Evolutionary conservation across 2,797 vertebrate genomes (phyloP).

Genomic region (Characodon lateralis): DNA sequence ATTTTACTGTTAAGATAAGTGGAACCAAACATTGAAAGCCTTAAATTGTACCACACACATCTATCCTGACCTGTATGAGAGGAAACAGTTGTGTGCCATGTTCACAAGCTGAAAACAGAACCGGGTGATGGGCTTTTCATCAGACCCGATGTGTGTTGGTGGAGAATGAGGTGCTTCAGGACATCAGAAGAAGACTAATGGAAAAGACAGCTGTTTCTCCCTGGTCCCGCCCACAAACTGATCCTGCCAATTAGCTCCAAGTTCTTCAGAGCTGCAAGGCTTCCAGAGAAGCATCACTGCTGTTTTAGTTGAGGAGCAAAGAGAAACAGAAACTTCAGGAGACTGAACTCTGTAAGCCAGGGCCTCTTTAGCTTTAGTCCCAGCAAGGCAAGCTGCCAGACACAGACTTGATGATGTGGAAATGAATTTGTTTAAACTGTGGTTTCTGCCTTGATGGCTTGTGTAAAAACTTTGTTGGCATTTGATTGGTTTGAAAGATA

Average conservation of each 20-base stretch:
- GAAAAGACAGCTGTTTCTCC: conserved; percentile 76
- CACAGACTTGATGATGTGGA: conserved; percentile 38
- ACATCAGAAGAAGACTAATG: conserved; percentile 52
- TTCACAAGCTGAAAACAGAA: conserved; percentile 61
- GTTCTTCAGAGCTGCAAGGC: conserved; percentile 34
- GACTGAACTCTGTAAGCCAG: conserved; percentile 21
- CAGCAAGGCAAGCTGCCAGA: conserved; percentile 43
- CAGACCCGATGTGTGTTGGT: conserved; percentile 25
- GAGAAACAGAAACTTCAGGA: conserved; percentile 33
- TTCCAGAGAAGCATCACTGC: conserved; percentile 34
- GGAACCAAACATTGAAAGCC: neutral
- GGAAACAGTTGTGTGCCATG: conserved; percentile 77
- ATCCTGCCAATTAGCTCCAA: conserved; percentile 43
- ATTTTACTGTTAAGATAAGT: neutral
- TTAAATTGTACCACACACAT: conserved; percentile 9
- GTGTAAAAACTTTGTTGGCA: conserved; percentile 16
- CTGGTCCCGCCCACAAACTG: conserved; percentile 62
- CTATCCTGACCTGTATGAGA: conserved; percentile 26
- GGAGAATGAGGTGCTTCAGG: conserved; percentile 12
- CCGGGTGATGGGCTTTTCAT: conserved; percentile 71
- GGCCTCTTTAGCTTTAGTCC: conserved; percentile 48
- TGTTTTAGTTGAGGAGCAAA: conserved; percentile 47
- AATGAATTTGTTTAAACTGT: conserved; percentile 41
- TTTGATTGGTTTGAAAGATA: conserved; percentile 17
- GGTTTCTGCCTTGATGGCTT: conserved; percentile 35